These are phyloP conservation scores for Dunckerocampus dactyliophorus DNA, from an alignment of 2,113 vertebrate species.

Conservation along the genomic window DNA sequence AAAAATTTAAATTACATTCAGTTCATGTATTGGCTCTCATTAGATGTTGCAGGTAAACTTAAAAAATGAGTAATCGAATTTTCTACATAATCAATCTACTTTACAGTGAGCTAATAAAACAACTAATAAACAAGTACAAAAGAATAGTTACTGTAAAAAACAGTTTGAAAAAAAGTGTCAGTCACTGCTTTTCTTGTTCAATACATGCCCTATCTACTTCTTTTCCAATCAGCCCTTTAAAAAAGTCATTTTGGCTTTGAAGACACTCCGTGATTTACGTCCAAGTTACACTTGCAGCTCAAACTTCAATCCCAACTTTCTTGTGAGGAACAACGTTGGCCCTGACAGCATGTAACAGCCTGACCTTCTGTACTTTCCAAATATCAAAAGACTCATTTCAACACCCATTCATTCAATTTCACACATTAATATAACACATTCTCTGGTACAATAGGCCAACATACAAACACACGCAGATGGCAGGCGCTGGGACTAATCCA, in stretches of 20 bases:
- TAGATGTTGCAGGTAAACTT: too few species aligned
- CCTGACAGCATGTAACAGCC: slow-evolving; percentile 68
- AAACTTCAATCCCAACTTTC: slow-evolving; percentile 65
- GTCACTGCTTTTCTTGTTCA: slow-evolving; percentile 11
- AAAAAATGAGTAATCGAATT: too few species aligned
- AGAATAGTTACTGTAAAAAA: neutral
- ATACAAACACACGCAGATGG: slow-evolving; percentile 75
- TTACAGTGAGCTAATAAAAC: too few species aligned
- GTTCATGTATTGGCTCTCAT: too few species aligned
- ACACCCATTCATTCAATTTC: slow-evolving; percentile 74
- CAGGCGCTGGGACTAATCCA: slow-evolving; percentile 67
- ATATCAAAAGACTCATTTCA: slow-evolving; percentile 75
- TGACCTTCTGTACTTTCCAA: slow-evolving; percentile 74
- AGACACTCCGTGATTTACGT: slow-evolving; percentile 29
- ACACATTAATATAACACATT: slow-evolving; percentile 75
- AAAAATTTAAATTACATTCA: too few species aligned
- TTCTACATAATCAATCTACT: too few species aligned
- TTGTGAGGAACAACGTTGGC: slow-evolving; percentile 61
- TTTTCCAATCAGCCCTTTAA: slow-evolving; percentile 16
- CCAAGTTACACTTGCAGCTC: slow-evolving; percentile 44
- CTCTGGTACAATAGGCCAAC: slow-evolving; percentile 73
- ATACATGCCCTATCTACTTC: slow-evolving; percentile 12
- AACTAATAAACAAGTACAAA: too few species aligned
- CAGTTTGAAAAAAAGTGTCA: neutral
- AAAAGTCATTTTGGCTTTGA: slow-evolving; percentile 23